A percentile compares a stretch with the other conserved stretches of the same genome.
phyloP scores from a whole-genome alignment of 2,888 invertebrate species.

The Acanthosepion lycidas region DNA sequence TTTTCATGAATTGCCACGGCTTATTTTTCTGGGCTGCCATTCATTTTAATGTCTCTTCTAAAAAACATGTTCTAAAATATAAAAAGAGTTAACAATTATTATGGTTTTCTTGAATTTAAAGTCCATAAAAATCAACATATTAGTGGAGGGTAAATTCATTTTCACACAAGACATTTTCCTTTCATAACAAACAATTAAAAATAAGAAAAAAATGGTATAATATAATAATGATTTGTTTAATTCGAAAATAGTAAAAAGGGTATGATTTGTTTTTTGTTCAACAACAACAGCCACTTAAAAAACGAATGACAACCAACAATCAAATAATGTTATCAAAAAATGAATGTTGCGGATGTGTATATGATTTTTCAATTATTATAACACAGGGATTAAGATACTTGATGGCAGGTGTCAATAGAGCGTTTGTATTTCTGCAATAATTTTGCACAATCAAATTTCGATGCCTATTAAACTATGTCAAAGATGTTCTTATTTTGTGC shows the following conservation, averaged over 20 bases:
- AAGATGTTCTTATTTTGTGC: not conserved
- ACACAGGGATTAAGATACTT: conserved; percentile 8
- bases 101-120: not conserved
- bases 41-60: conserved; percentile 33
- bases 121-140: not conserved
- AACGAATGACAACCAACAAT: conserved; percentile 22
- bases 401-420: conserved; percentile 33
- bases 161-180: conserved; percentile 17
- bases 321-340: conserved; percentile 17
- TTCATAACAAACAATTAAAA: conserved; percentile 22
- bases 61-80: not conserved
- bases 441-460: not conserved
- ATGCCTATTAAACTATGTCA: not conserved
- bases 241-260: conserved; percentile 33
- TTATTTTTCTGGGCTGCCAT: conserved; percentile 21
- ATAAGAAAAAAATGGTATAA: not conserved
- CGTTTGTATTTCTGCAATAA: not conserved
- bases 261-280: not conserved
- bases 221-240: not conserved
- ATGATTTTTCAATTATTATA: conserved; percentile 33
- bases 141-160: conserved; percentile 11
- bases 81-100: not conserved
- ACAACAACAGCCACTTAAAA: conserved; percentile 23
- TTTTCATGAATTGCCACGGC: not conserved
- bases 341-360: not conserved